Evolutionary conservation across 53 echinoderm and acorn worm genomes (phyloP), one percentile per base, ranked within the genome.

Genomic region (Arbacia lixula): DNA sequence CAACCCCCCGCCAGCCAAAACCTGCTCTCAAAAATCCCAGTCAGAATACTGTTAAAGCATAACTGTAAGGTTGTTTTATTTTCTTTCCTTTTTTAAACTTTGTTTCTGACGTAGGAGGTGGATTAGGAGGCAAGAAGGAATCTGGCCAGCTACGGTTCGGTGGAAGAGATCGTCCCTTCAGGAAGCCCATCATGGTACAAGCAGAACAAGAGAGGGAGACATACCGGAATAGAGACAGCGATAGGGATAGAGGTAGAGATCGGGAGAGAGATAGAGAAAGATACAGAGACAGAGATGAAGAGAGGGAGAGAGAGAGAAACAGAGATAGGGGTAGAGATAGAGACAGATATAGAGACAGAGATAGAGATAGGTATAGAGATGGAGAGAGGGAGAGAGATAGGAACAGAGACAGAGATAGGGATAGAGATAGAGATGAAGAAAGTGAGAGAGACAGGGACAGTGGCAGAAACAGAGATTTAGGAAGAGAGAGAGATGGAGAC

Each of bases 91-190:
- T 22, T 66, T n/a, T 57, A 39, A 27, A 51, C 52, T 38, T 35
- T 38, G 16, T 83, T 12, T 66, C 29, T 85, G 28, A 25, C 31
- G 2, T 42, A 55, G 17, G 99, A 31, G 99, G 99, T 60, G 99
- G 99, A 4, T 95, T 99, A 78, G 95, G 99, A n/a, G 99, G 99
- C 51, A 90, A 85, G 85, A 99, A 99, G 46, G 99, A 99, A 71
- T 95, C 99, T 5, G 99, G 99, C 31, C 99, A 99, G 52, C 91
- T 99, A 31, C 85, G 99, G 25, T 99, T 99, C 61, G 99, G 99
- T 34, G 99, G 99, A 22, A 68, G 84, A n/a, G 99, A 99, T 26
- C 51, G 99, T 34, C 94, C 94, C 11, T 95, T 95, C 82, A 95
- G 85, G 73, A 90, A 76, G 66, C 98, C 94, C 12, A 91, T 93